phyloP scores from a whole-genome alignment of 2,797 vertebrate genomes.

The Phoebastria nigripes region DNA sequence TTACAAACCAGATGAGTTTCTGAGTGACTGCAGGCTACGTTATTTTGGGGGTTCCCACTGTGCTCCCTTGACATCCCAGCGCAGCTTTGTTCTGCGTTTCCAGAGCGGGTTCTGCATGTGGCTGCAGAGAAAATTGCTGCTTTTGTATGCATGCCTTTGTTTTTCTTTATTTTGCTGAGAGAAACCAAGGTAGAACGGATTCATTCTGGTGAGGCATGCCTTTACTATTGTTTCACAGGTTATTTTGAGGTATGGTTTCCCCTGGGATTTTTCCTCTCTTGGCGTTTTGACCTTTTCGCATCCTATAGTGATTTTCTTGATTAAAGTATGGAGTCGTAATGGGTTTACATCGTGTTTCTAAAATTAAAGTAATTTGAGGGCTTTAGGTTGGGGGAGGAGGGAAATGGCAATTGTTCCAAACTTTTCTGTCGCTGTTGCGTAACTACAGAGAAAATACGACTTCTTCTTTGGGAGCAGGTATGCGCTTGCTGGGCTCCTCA shows the following conservation, averaged over 20 bases:
- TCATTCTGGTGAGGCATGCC: not conserved
- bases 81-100: not conserved
- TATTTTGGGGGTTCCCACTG: constrained; percentile 12
- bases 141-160: constrained; percentile 32
- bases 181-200: not conserved
- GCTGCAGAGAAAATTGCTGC: constrained; percentile 8
- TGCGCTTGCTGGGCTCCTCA: not conserved
- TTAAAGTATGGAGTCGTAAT: not conserved
- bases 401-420: not conserved
- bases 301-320: not conserved
- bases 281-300: constrained; percentile 26
- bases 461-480: not conserved
- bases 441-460: not conserved
- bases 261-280: not conserved
- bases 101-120: constrained; percentile 26
- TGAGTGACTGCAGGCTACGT: not conserved
- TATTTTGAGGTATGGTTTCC: constrained; percentile 25
- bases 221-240: constrained; percentile 7
- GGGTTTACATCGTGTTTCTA: not conserved
- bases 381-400: not conserved
- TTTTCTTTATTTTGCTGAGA: constrained; percentile 31
- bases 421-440: not conserved
- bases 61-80: constrained; percentile 14
- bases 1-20: not conserved
- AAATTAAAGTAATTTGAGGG: not conserved